phyloP scores from a whole-genome alignment of 2,113 vertebrate genomes.

The Syngnathus floridae region DNA sequence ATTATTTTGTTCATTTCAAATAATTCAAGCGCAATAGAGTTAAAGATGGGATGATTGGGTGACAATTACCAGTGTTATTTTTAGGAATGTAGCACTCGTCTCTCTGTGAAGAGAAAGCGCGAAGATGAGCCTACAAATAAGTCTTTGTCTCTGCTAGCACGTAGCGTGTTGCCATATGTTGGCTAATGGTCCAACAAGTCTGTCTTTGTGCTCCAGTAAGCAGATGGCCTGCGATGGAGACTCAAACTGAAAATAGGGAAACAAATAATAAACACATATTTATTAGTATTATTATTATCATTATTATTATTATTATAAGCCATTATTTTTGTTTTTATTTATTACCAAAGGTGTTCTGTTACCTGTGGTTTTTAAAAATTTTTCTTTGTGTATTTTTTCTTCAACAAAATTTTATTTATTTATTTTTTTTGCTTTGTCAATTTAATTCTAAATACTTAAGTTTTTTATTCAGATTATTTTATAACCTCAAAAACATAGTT shows the following conservation, averaged over 20 bases:
- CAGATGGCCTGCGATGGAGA: conserved; percentile 21
- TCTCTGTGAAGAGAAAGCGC: not conserved
- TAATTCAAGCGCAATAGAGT: not conserved
- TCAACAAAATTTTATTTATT: too few species aligned
- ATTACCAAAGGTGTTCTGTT: too few species aligned
- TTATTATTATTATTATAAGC: not conserved
- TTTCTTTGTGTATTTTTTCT: too few species aligned
- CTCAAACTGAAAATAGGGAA: not conserved
- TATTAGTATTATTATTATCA: not conserved
- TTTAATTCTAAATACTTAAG: too few species aligned
- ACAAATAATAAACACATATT: too few species aligned
- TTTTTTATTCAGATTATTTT: too few species aligned
- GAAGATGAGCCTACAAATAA: conserved; percentile 12
- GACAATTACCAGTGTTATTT: conserved; percentile 18
- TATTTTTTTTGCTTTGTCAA: too few species aligned
- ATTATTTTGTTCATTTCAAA: conserved; percentile 3
- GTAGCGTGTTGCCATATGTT: not conserved
- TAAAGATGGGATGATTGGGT: not conserved
- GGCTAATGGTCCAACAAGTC: conserved; percentile 13
- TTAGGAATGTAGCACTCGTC: conserved; percentile 1
- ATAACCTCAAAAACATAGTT: too few species aligned
- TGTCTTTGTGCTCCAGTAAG: conserved; percentile 24
- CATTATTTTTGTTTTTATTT: too few species aligned
- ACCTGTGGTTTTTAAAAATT: too few species aligned
- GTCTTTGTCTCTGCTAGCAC: not conserved